These are phyloP conservation scores for Zingel zingel DNA, from an alignment of 2,113 vertebrate species.

Conservation along the genomic window DNA sequence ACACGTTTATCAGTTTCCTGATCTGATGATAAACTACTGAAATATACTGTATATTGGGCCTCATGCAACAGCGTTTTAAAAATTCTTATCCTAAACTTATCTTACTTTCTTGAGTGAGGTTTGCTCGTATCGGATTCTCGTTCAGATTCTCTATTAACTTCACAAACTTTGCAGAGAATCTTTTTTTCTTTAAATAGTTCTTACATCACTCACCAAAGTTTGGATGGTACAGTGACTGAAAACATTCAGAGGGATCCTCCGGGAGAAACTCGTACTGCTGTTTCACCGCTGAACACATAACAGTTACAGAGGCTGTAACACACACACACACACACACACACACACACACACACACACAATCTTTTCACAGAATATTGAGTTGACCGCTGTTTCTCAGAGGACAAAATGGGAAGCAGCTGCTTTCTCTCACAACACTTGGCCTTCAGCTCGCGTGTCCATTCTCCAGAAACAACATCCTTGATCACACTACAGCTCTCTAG, in stretches of 20 bases:
- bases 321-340: conserved; percentile 25
- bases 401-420: conserved; percentile 40
- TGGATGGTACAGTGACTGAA: conserved; percentile 31
- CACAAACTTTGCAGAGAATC: too few relatives aligned
- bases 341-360: conserved; percentile 10
- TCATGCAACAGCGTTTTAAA: neutral
- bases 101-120: neutral
- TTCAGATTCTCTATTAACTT: too few relatives aligned
- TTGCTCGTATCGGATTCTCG: too few relatives aligned
- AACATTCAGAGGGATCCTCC: neutral
- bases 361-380: conserved; percentile 1
- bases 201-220: neutral
- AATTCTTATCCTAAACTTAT: neutral
- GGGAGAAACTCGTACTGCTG: neutral
- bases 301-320: neutral
- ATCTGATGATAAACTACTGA: neutral
- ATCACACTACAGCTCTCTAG: neutral
- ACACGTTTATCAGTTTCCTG: neutral
- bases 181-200: neutral
- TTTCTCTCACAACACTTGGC: conserved; percentile 36
- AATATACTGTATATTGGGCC: too few relatives aligned
- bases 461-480: conserved; percentile 42
- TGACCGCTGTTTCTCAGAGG: conserved; percentile 6
- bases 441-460: conserved; percentile 6
- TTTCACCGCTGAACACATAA: neutral